A percentile compares a stretch with the other conserved stretches of the same genome.
Conservation (phyloP, 2,888 invertebrate genomes). For the Agrotis segetum region DNA sequence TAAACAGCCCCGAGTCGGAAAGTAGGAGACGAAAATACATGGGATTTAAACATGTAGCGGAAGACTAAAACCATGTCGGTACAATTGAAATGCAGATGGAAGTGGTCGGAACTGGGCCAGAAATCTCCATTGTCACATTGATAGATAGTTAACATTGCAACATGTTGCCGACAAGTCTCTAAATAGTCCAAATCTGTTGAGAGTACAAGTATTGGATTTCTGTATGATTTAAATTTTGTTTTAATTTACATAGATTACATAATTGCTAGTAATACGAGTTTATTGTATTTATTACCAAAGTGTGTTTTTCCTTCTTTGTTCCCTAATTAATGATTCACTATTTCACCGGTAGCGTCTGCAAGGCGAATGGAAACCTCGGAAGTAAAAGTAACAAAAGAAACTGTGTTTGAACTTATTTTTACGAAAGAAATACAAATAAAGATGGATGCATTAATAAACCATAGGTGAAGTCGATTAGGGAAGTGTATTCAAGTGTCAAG, state of each 20-base stretch:
- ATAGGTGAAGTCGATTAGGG: conserved; percentile 43
- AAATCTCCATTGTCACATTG: background rate
- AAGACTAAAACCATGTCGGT: background rate
- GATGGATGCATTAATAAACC: conserved; percentile 28
- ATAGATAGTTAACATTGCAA: background rate
- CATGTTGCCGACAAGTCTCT: background rate
- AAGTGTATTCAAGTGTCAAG: conserved; percentile 64
- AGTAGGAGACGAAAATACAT: conserved; percentile 18
- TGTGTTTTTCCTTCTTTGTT: conserved; percentile 45
- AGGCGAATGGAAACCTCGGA: too few species aligned
- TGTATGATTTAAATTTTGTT: conserved; percentile 5
- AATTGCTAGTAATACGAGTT: conserved; percentile 19
- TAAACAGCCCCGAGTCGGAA: conserved; percentile 15
- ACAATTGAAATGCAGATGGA: background rate
- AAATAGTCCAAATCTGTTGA: background rate
- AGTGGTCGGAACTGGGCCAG: background rate
- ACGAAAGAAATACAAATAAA: too few species aligned
- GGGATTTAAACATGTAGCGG: background rate
- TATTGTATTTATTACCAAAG: conserved; percentile 33
- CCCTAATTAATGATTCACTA: conserved; percentile 39
- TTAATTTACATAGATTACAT: conserved; percentile 9
- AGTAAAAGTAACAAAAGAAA: too few species aligned
- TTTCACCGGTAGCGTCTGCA: conserved; percentile 26
- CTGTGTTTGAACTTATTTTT: background rate
- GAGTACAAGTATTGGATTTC: background rate